Evolutionary conservation across 2,888 invertebrate species (phyloP).

Genomic region (Meiosimyza decipiens): DNA sequence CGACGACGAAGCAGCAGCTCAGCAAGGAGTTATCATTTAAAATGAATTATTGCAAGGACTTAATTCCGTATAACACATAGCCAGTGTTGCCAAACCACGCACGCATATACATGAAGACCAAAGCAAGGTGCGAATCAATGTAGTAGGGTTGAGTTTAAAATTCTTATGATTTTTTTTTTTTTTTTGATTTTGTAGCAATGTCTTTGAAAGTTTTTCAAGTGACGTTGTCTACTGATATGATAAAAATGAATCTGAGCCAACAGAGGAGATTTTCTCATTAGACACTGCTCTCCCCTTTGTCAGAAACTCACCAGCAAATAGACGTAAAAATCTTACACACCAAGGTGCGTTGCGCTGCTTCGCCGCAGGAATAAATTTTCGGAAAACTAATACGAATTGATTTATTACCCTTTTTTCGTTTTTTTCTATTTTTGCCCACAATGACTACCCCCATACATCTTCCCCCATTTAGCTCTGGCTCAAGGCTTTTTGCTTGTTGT

Average conservation of each 20-base stretch:
- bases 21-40: constrained; percentile 37
- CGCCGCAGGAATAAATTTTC: constrained; percentile 65
- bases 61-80: constrained; percentile 22
- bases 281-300: constrained; percentile 36
- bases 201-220: constrained; percentile 20
- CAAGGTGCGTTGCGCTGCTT: constrained; percentile 38
- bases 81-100: neutral
- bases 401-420: constrained; percentile 59
- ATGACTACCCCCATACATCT: neutral
- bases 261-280: constrained; percentile 59
- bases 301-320: constrained; percentile 41
- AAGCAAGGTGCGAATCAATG: constrained; percentile 6
- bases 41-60: constrained; percentile 41
- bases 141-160: too few relatives aligned
- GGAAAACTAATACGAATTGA: constrained; percentile 66
- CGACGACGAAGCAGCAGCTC: constrained; percentile 7
- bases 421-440: constrained; percentile 42
- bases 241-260: constrained; percentile 8
- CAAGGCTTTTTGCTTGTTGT: constrained; percentile 19
- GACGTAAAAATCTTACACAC: constrained; percentile 41
- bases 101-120: too few relatives aligned
- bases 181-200: neutral
- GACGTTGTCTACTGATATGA: constrained; percentile 34
- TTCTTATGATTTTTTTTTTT: too few relatives aligned
- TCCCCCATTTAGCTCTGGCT: neutral